Base-by-base conservation (phyloP, 2,888 invertebrate genomes). In the Temnothorax unifasciatus region DNA sequence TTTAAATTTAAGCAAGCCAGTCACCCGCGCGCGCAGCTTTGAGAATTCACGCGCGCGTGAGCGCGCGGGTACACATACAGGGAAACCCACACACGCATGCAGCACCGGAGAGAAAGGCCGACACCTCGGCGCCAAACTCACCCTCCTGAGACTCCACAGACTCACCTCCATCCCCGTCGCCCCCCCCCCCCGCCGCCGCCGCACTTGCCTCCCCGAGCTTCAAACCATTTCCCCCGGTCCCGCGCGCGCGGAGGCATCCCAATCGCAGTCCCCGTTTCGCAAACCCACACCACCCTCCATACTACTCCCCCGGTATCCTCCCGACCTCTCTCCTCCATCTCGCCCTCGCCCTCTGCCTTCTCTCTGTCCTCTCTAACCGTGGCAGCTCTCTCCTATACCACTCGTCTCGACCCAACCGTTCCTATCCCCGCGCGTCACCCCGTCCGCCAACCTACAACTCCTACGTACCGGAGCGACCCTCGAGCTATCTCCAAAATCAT, bases 91-190 rank as follows among this genome's bases (percentile, higher is more conserved):
- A 77, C 59, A 83, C 82, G 44, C 44, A 64, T 63, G 76, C 71
- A 54, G 47, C 75, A 52, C 21, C 85, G 87, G 87, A 90, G 92
- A 92, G 93, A 92, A 92, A 92, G 92, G 92, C 92, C 94, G 95
- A 94, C 95, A 95, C 95, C 94, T 94, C 93, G 95, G 95, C 95
- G 95, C 95, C 95, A 93, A 93, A 94, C 95, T 93, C 95, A 94
- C 93, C 94, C 95, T 93, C 93, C 94, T 90, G 92, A 93, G 94
- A 93, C 94, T 92, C 92, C 92, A 92, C 94, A 94, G 94, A 94
- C 94, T 94, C 94, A 94, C 94, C 94, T 94, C 94, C 93, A 90
- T 89, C 92, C 92, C 87, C 85, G 81, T 83, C 86, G 44, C 52
- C 25, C 13, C 38, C 73, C 25, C 25, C 29, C 29, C 29, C 29